phyloP scores from a whole-genome alignment of 1,140 invertebrate genomes.

The Diachasma alloeum region DNA sequence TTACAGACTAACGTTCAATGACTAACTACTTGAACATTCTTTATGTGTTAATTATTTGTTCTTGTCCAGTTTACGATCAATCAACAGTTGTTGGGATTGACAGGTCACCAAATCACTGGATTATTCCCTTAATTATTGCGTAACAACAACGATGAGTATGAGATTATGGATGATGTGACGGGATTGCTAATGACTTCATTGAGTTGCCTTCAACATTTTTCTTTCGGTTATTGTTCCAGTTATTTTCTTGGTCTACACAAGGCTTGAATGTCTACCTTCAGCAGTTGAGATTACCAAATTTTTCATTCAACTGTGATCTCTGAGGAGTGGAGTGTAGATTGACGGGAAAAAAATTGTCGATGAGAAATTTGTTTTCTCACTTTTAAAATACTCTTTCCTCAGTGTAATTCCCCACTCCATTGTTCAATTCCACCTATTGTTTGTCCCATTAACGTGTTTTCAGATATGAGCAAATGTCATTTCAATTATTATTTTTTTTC shows the following conservation, averaged over 20 bases:
- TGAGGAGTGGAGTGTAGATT: not conserved
- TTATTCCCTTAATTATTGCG: constrained; percentile 23
- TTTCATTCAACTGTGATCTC: no score
- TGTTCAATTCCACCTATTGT: not conserved
- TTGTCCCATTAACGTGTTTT: not conserved
- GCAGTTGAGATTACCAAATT: no score
- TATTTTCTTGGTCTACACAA: constrained; percentile 9
- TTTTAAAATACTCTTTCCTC: not conserved
- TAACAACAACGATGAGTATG: constrained; percentile 45
- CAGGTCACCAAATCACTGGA: not conserved
- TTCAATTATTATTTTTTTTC: constrained; percentile 26
- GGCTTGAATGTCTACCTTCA: constrained; percentile 21
- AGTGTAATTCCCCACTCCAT: not conserved
- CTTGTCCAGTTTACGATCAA: not conserved
- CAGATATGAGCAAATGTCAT: constrained; percentile 6
- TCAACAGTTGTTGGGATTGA: not conserved
- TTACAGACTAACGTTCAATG: constrained; percentile 34
- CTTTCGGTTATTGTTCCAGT: constrained; percentile 29
- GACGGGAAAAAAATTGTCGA: not conserved
- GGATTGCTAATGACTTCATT: constrained; percentile 31
- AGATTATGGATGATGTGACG: constrained; percentile 30
- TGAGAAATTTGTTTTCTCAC: not conserved
- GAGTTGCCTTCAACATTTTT: constrained; percentile 32
- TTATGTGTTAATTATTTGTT: not conserved
- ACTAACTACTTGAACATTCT: constrained; percentile 45